A percentile compares a stretch with the other conserved stretches of the same genome.
phyloP scores from a whole-genome alignment of 2,888 invertebrate species.

The Thymelicus acteon region DNA sequence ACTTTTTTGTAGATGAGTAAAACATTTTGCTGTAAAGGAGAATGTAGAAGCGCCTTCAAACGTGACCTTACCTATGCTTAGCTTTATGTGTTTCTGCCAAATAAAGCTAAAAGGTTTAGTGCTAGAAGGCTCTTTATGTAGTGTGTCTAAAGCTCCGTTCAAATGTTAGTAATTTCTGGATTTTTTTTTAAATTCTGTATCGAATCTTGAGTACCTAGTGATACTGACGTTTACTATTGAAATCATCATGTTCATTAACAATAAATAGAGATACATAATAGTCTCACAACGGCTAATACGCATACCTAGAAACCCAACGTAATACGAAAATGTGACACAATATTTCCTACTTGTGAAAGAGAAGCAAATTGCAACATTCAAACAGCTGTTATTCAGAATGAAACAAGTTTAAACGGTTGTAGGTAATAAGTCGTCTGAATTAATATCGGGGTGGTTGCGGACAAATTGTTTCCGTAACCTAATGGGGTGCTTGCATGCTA shows the following conservation, averaged over 20 bases:
- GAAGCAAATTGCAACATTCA: neutral
- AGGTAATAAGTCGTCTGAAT: constrained; percentile 35
- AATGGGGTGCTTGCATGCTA: constrained; percentile 45
- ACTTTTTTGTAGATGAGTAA: neutral
- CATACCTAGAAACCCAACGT: no score
- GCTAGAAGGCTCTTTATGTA: neutral
- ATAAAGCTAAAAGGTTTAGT: neutral
- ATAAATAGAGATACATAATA: no score
- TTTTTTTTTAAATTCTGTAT: no score
- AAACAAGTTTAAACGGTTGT: constrained; percentile 28
- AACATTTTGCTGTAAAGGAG: neutral
- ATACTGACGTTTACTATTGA: no score
- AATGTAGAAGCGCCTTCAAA: neutral
- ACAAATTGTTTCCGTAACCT: constrained; percentile 52
- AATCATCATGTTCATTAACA: no score
- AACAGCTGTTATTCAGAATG: neutral
- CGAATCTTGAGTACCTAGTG: no score
- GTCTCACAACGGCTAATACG: no score
- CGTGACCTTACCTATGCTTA: constrained; percentile 5
- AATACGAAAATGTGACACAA: no score
- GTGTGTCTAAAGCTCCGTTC: neutral
- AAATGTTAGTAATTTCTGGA: neutral
- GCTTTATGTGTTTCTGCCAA: constrained; percentile 4
- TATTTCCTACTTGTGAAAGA: neutral
- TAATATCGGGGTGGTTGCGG: constrained; percentile 44